Evolutionary conservation across 1,140 invertebrate genomes (phyloP).

Genomic region (Oedothorax gibbosus): DNA sequence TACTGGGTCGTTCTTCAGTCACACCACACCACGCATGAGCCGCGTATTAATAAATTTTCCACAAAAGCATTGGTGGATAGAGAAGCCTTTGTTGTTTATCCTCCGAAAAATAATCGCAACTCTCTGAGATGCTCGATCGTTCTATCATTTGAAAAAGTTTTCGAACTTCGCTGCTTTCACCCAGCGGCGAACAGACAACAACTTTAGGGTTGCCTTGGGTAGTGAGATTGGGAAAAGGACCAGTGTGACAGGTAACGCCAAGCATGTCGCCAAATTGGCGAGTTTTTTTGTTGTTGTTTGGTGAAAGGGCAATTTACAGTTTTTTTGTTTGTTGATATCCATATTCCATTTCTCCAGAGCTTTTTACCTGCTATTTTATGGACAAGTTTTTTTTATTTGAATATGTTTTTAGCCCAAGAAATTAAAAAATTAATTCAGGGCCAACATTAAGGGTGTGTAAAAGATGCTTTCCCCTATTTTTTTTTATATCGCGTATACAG

Average conservation of each 20-base stretch:
- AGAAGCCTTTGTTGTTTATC: slow-evolving; percentile 40
- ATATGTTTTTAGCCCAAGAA: background rate
- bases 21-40: background rate
- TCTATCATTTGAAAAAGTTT: slow-evolving; percentile 26
- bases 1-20: background rate
- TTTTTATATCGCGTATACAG: too few relatives aligned
- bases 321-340: background rate
- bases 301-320: background rate
- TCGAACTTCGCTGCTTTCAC: slow-evolving; percentile 48
- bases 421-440: too few relatives aligned
- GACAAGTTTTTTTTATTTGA: background rate
- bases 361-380: background rate
- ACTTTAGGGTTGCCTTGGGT: slow-evolving; percentile 40
- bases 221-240: background rate
- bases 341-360: background rate
- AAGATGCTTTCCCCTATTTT: too few relatives aligned
- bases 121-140: background rate
- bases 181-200: slow-evolving; percentile 41
- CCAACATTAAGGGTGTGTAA: too few relatives aligned
- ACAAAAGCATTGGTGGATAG: background rate
- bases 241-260: background rate
- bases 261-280: background rate
- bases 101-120: background rate
- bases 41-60: slow-evolving; percentile 19
- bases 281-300: background rate